A percentile compares a stretch with the other conserved stretches of the same genome.
These are phyloP conservation scores for Prosapia bicincta DNA, from an alignment of 2,888 invertebrate genomes.

Conservation along the genomic window DNA sequence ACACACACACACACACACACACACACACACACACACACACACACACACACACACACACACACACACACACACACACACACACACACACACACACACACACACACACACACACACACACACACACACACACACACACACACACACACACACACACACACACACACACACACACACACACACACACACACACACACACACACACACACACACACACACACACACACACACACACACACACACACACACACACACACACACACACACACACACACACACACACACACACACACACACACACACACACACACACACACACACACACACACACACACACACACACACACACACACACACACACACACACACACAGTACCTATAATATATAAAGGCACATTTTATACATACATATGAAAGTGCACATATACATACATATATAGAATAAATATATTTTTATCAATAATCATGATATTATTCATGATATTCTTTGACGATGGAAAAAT, in stretches of 20 bases:
- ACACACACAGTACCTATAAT: too few species aligned
- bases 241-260: not conserved
- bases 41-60: not conserved
- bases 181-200: not conserved
- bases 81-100: not conserved
- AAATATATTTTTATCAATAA: too few species aligned
- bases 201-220: not conserved
- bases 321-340: not conserved
- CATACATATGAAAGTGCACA: too few species aligned
- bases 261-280: not conserved
- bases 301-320: not conserved
- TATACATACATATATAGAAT: too few species aligned
- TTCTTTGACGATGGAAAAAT: too few species aligned
- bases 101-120: not conserved
- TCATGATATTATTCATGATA: too few species aligned
- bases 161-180: not conserved
- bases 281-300: not conserved
- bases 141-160: not conserved
- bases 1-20: not conserved
- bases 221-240: not conserved
- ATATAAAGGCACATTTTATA: not conserved
- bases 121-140: not conserved
- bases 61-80: not conserved
- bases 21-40: not conserved
- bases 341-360: not conserved